Percentiles rank a stretch among this genome's conserved stretches.
phyloP scores from a whole-genome alignment of 64 coral and sea anemone genomes.

The Montipora efflorescens region DNA sequence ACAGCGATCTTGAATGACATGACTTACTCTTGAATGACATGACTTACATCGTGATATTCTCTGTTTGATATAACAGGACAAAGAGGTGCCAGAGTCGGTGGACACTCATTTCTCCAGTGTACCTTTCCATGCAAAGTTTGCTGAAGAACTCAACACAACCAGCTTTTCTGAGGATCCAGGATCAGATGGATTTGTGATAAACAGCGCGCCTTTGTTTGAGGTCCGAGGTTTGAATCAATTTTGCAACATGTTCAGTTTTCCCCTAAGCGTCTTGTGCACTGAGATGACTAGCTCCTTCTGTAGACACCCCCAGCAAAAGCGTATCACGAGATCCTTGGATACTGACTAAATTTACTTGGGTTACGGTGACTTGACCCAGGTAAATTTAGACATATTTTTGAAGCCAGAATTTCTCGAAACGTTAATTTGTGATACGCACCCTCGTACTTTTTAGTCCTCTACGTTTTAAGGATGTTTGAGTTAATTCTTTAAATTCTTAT shows the following conservation, averaged over 20 bases:
- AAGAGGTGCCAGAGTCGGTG: slow-evolving; percentile 65
- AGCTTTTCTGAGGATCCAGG: slow-evolving; percentile 64
- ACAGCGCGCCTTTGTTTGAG: slow-evolving; percentile 93
- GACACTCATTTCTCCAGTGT: slow-evolving; percentile 69
- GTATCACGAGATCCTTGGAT: neutral
- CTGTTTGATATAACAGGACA: slow-evolving; percentile 61
- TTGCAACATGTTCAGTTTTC: neutral
- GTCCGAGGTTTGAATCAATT: slow-evolving; percentile 17
- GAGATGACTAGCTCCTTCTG: neutral
- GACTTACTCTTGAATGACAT: neutral
- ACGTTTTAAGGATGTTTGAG: no score
- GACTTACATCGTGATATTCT: neutral
- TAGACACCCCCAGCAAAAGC: neutral
- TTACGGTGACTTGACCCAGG: no score
- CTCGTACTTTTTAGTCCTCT: no score
- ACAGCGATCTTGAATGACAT: neutral
- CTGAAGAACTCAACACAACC: slow-evolving; percentile 60
- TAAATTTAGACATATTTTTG: no score
- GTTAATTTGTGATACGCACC: no score
- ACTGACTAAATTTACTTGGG: no score
- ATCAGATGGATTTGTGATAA: slow-evolving; percentile 86
- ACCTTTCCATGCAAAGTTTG: slow-evolving; percentile 85
- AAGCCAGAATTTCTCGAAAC: no score
- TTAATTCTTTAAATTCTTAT: no score
- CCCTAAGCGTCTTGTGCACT: neutral